Evolutionary conservation across 2,797 vertebrate species (phyloP).

Genomic region (Vireo griseus): DNA sequence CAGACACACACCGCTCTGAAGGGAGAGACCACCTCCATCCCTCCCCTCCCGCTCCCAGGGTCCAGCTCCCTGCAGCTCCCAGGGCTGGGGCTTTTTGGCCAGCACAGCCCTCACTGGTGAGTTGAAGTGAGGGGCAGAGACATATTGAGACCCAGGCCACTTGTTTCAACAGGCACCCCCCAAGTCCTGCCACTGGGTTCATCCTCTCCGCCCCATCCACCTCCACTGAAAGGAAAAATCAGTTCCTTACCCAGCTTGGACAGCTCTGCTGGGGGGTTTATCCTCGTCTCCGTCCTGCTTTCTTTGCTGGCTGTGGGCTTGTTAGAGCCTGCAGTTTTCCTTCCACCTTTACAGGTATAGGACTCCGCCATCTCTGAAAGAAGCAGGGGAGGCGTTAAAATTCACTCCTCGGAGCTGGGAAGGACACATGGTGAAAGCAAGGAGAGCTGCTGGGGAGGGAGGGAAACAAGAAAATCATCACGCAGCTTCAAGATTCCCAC

Average conservation of each 20-base stretch:
- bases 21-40: not conserved
- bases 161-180: rapidly evolving
- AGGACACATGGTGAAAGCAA: not conserved
- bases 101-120: not conserved
- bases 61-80: not conserved
- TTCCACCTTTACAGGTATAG: conserved; percentile 71
- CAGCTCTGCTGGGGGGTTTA: conserved; percentile 43
- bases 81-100: not conserved
- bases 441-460: not conserved
- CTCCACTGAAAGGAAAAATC: not conserved
- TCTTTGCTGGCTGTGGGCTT: conserved; percentile 66
- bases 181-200: not conserved
- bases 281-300: conserved; percentile 55
- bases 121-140: rapidly evolving
- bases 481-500: not conserved
- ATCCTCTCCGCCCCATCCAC: rapidly evolving
- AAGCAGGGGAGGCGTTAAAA: not conserved
- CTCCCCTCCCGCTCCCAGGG: not conserved
- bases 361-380: conserved; percentile 76
- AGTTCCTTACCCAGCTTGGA: conserved; percentile 69
- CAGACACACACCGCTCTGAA: not conserved
- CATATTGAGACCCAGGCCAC: rapidly evolving
- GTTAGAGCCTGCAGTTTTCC: conserved; percentile 66
- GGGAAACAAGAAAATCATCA: not conserved
- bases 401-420: not conserved